Percentiles rank a stretch among this genome's conserved stretches.
phyloP scores from a whole-genome alignment of 30 jellyfish, hydroid and myxozoan species.

The Pseudorhiza aurosa region DNA sequence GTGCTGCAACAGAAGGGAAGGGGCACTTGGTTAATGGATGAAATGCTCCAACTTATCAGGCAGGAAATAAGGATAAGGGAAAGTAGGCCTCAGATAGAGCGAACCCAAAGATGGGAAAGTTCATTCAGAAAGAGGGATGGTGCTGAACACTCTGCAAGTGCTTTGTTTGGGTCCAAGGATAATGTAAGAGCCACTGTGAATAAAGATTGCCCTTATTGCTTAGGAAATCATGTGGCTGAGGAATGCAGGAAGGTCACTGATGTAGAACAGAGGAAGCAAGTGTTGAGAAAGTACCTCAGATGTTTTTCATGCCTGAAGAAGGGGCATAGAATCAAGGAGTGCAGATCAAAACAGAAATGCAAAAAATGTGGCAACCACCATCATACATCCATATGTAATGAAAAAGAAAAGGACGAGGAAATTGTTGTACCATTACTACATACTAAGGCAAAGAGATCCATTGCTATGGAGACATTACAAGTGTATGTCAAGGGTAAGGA shows the following conservation, averaged over 20 bases:
- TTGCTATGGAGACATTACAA: conserved; percentile 15
- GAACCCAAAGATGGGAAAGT: background rate
- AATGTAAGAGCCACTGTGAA: too few relatives aligned
- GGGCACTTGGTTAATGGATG: conserved; percentile 30
- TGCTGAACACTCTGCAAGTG: background rate
- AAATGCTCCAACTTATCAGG: conserved; percentile 17
- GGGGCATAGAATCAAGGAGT: conserved; percentile 13
- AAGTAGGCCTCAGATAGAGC: conserved; percentile 2
- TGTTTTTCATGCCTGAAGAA: conserved; percentile 33
- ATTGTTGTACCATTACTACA: conserved; percentile 3
- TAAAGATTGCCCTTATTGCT: conserved; percentile 32
- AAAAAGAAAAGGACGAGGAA: background rate
- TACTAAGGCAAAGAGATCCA: conserved; percentile 1
- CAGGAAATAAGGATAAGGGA: conserved; percentile 35
- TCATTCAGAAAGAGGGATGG: background rate
- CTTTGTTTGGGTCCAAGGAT: background rate
- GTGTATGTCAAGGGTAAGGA: conserved; percentile 19
- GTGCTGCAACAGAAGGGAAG: conserved; percentile 15
- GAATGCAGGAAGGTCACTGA: conserved; percentile 14
- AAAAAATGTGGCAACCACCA: background rate
- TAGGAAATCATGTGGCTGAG: conserved; percentile 28
- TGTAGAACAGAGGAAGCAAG: conserved; percentile 2
- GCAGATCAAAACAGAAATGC: background rate
- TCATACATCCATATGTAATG: conserved; percentile 15
- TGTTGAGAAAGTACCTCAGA: conserved; percentile 1